phyloP scores from a whole-genome alignment of 64 coral and sea anemone genomes.

The Pachyseris speciosa region DNA sequence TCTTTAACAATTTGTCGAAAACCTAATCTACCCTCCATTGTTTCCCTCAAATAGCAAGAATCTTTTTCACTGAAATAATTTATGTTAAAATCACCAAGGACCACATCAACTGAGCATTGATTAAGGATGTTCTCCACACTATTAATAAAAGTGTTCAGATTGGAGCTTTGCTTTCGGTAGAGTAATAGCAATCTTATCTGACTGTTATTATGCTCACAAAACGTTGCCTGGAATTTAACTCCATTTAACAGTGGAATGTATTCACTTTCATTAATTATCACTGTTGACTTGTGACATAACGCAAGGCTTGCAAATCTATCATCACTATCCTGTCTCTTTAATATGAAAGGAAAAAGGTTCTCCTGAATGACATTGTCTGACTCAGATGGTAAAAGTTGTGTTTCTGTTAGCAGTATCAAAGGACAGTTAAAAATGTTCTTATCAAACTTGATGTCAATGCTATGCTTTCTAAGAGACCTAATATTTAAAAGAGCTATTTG shows the following conservation, averaged over 20 bases:
- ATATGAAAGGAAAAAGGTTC: slow-evolving; percentile 46
- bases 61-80: too few relatives aligned
- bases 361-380: slow-evolving; percentile 29
- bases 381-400: slow-evolving; percentile 53
- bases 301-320: not conserved
- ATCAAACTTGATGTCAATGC: slow-evolving; percentile 46
- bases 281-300: not conserved
- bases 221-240: too few relatives aligned
- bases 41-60: too few relatives aligned
- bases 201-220: too few relatives aligned
- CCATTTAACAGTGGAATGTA: not conserved
- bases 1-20: too few relatives aligned
- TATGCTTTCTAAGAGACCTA: slow-evolving; percentile 40
- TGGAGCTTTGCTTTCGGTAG: too few relatives aligned
- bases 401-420: slow-evolving; percentile 57
- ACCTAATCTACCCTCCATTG: too few relatives aligned
- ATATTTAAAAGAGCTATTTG: slow-evolving; percentile 32
- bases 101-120: too few relatives aligned
- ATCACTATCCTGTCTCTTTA: slow-evolving; percentile 1
- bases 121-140: too few relatives aligned
- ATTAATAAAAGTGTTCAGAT: too few relatives aligned
- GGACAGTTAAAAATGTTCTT: slow-evolving; percentile 19
- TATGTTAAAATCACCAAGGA: too few relatives aligned
- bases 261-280: not conserved
- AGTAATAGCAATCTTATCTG: too few relatives aligned